Evolutionary conservation across 2,113 vertebrate genomes (phyloP).

Genomic region (Numenius arquata): DNA sequence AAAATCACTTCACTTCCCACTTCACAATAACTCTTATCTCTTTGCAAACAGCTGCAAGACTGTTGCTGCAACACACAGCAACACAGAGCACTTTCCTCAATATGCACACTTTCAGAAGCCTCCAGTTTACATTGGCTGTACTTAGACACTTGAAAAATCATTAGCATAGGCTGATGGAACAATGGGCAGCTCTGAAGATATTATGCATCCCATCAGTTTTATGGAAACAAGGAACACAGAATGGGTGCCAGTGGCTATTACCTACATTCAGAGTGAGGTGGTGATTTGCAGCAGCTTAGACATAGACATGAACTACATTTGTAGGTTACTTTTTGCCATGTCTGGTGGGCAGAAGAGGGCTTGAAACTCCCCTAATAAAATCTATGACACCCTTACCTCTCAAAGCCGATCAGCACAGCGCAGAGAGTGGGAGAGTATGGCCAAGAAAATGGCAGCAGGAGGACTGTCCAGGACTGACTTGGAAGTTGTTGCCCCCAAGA

Average conservation of each 20-base stretch:
- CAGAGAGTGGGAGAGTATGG: neutral
- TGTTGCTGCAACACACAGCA: neutral
- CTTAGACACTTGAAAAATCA: neutral
- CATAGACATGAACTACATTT: neutral
- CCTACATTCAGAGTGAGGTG: neutral
- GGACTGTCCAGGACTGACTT: accelerated
- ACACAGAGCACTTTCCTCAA: neutral
- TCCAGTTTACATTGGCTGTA: neutral
- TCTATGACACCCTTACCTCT: neutral
- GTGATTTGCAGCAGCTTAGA: neutral
- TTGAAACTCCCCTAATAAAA: neutral
- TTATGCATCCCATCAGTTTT: neutral
- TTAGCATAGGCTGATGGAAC: neutral
- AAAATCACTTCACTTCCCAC: neutral
- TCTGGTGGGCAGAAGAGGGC: neutral
- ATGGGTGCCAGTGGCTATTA: accelerated
- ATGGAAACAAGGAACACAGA: neutral
- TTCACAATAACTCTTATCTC: neutral
- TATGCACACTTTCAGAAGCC: neutral
- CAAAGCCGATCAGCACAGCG: neutral
- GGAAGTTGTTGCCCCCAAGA: neutral
- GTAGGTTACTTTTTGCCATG: neutral
- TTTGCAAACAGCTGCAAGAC: neutral
- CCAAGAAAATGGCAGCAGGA: neutral
- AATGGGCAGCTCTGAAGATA: neutral